Percentiles rank a stretch among this genome's conserved stretches.
These are phyloP conservation scores for Bagarius yarrelli DNA, from an alignment of 2,113 vertebrate species.

Conservation along the genomic window DNA sequence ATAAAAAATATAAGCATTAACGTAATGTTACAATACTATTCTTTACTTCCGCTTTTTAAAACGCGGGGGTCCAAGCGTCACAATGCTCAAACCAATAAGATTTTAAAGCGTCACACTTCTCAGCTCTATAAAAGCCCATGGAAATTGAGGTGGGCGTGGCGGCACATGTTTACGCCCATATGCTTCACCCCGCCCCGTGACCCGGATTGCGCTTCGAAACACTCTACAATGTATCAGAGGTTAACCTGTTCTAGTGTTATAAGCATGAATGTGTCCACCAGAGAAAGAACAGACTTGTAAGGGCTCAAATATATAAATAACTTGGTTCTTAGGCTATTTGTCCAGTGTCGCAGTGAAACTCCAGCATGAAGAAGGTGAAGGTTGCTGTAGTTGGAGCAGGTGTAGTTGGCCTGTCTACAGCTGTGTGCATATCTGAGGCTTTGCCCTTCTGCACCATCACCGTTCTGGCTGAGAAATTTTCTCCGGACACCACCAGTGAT, in stretches of 20 bases:
- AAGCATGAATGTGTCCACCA: neutral
- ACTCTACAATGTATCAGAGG: neutral
- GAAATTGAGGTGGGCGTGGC: too few species aligned
- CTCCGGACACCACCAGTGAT: slow-evolving; percentile 85
- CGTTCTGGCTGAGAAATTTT: slow-evolving; percentile 80
- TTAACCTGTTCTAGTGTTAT: slow-evolving; percentile 3
- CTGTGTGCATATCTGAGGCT: slow-evolving; percentile 72
- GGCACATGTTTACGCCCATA: too few species aligned
- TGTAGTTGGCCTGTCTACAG: slow-evolving; percentile 84
- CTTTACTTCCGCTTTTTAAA: too few species aligned
- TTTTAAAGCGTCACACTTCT: too few species aligned
- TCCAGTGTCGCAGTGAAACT: neutral
- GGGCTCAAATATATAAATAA: neutral
- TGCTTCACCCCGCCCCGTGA: too few species aligned
- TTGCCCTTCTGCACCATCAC: slow-evolving; percentile 75
- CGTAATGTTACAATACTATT: too few species aligned
- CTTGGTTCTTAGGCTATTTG: neutral
- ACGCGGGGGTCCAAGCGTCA: too few species aligned
- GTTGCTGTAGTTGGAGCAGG: slow-evolving; percentile 84
- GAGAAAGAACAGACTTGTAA: neutral
- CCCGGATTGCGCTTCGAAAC: too few species aligned
- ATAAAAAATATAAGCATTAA: too few species aligned
- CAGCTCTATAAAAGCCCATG: too few species aligned
- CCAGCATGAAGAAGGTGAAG: slow-evolving; percentile 55
- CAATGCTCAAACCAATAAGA: too few species aligned